Evolutionary conservation across 2,113 vertebrate genomes (phyloP).

Genomic region (Eptesicus fuscus): DNA sequence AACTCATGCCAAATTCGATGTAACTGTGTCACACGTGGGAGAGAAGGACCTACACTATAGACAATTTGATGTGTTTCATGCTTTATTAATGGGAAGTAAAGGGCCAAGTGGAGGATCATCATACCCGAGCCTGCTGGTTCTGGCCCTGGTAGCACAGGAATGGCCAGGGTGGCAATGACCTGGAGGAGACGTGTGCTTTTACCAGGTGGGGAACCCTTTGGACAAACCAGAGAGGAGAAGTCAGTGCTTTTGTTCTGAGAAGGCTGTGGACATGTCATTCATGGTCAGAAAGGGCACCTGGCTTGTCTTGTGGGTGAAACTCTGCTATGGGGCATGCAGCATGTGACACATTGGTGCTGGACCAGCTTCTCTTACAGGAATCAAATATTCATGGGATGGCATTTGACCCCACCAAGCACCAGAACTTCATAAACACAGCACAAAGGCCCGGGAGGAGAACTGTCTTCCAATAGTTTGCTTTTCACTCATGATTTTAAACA

Average conservation of each 20-base stretch:
- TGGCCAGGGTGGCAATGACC: rapidly evolving
- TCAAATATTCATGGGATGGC: neutral
- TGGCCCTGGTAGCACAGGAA: too few species aligned
- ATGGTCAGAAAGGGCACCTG: neutral
- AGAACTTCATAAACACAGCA: neutral
- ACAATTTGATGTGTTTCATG: neutral
- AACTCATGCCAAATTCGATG: rapidly evolving
- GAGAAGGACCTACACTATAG: neutral
- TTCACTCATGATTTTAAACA: neutral
- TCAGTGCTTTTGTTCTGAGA: neutral
- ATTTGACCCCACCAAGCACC: neutral
- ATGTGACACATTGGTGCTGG: neutral
- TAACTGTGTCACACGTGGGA: rapidly evolving
- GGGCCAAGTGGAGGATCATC: rapidly evolving
- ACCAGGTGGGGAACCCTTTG: neutral
- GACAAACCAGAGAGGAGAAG: too few species aligned
- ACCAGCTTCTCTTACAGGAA: neutral
- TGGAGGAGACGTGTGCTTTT: neutral
- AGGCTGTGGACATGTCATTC: neutral
- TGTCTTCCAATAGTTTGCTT: neutral
- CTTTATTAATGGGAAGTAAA: neutral
- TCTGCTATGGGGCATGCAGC: neutral
- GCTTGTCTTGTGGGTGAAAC: neutral
- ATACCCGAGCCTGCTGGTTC: rapidly evolving
- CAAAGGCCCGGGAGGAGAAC: neutral